A percentile compares a stretch with the other conserved stretches of the same genome.
These are phyloP conservation scores for Antheraea pernyi DNA, from an alignment of 1,140 invertebrate genomes.

Conservation along the genomic window DNA sequence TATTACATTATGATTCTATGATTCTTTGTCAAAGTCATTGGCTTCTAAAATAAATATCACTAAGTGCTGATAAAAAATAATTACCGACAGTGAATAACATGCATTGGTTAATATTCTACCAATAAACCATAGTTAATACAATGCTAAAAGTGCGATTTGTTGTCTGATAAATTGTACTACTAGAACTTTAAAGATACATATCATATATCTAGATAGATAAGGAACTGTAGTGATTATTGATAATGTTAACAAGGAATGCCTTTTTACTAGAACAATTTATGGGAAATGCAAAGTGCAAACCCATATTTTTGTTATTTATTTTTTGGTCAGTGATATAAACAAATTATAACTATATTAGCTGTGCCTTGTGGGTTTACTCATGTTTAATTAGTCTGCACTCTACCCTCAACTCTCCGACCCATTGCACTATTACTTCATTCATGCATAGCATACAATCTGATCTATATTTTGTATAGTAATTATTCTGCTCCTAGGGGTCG, in stretches of 20 bases:
- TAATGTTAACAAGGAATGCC: neutral
- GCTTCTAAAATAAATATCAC: neutral
- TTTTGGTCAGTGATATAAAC: neutral
- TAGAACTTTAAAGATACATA: neutral
- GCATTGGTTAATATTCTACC: neutral
- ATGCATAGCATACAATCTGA: too few species aligned
- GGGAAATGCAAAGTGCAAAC: neutral
- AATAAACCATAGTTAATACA: neutral
- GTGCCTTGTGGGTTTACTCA: too few species aligned
- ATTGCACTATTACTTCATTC: too few species aligned
- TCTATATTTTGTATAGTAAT: too few species aligned
- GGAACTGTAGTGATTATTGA: neutral
- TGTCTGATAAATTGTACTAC: neutral
- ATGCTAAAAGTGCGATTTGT: neutral
- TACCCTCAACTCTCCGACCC: too few species aligned
- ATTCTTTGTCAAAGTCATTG: neutral
- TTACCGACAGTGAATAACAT: neutral
- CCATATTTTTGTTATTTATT: too few species aligned
- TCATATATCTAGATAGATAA: neutral
- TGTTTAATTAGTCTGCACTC: too few species aligned
- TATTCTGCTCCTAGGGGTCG: too few species aligned
- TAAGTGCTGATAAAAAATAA: constrained; percentile 3
- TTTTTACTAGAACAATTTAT: neutral
- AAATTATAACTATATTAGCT: too few species aligned
- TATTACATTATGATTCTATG: too few species aligned